Evolutionary conservation across 2,113 vertebrate species (phyloP).

Genomic region (Thomomys bottae): DNA sequence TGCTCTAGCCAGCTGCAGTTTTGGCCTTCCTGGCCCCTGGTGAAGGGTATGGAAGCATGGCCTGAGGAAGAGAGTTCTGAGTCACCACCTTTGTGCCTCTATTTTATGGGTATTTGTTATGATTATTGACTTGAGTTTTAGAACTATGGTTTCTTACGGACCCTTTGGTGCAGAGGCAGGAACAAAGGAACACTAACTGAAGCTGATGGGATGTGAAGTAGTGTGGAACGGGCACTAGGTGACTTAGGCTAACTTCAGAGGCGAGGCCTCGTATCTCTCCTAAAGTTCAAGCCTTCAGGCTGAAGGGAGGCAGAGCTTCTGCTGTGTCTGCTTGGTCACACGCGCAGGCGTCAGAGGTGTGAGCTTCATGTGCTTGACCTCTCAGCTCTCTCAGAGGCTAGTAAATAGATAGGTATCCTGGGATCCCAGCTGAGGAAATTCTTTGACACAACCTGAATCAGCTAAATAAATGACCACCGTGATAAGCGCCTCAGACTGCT

Average conservation of each 20-base stretch:
- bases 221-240: neutral
- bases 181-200: neutral
- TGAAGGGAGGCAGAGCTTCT: too few relatives aligned
- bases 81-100: neutral
- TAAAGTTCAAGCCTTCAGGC: neutral
- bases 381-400: neutral
- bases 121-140: conserved; percentile 10
- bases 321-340: too few relatives aligned
- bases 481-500: neutral
- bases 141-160: neutral
- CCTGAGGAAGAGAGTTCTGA: neutral
- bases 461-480: neutral
- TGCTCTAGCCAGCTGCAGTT: neutral
- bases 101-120: neutral
- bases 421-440: neutral
- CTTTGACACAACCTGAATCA: neutral
- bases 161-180: neutral
- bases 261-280: too few relatives aligned
- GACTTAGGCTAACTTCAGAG: too few relatives aligned
- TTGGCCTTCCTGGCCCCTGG: neutral
- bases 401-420: neutral
- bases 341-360: neutral
- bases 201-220: neutral
- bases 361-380: neutral
- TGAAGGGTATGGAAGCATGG: neutral